These are phyloP conservation scores for Tragelaphus buxtoni DNA, from an alignment of 2,113 vertebrate species.

Conservation along the genomic window DNA sequence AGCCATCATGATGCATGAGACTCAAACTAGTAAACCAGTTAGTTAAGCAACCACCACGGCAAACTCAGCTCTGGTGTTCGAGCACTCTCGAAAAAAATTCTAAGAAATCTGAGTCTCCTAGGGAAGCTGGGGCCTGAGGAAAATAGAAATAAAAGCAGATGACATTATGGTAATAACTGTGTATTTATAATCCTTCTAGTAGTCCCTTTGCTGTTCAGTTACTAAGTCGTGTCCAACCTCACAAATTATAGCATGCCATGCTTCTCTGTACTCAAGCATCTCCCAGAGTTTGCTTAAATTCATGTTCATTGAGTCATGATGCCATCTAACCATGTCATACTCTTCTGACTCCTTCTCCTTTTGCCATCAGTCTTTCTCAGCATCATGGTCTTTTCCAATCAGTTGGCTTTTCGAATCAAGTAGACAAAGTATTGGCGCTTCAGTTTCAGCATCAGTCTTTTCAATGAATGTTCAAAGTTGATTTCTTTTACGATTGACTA, in stretches of 20 bases:
- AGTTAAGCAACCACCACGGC: background rate
- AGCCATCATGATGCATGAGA: background rate
- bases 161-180: background rate
- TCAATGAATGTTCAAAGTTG: background rate
- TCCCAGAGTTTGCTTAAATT: background rate
- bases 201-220: background rate
- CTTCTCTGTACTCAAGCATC: background rate
- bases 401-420: background rate
- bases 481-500: background rate
- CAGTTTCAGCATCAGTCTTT: background rate
- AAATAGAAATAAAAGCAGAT: background rate
- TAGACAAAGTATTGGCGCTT: background rate
- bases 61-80: background rate
- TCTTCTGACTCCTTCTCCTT: background rate
- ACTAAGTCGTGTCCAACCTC: background rate
- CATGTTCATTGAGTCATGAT: background rate
- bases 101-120: background rate
- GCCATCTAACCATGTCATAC: background rate
- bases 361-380: background rate
- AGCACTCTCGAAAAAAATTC: background rate
- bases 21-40: background rate
- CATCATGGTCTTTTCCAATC: background rate
- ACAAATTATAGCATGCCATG: background rate
- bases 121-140: background rate
- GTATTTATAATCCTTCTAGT: background rate